Base-by-base conservation (phyloP, 2,888 invertebrate species). In the Itoplectis maculator region DNA sequence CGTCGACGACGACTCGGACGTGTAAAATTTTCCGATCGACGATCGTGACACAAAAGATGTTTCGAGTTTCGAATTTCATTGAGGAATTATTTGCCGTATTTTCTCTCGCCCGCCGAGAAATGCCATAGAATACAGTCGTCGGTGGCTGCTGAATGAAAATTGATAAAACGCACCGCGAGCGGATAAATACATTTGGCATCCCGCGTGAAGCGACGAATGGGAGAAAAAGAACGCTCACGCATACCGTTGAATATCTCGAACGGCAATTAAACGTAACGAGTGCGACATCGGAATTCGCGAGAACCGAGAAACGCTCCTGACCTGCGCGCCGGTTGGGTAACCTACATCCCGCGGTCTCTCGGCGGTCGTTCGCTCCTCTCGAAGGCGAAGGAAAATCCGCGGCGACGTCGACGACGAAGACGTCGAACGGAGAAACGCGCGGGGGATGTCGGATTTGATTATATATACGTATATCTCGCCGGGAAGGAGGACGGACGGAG, bases 401-500 rank as follows among this genome's bases (percentile, higher is more conserved):
- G 51, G 61, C 59, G 66, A 56, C 79, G 61, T 18, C 59, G 56
- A 35, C 47, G 59, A 59, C 47, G 59, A 15, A 11, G 59, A 59
- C 42, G n/a, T n/a, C n/a, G n/a, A n/a, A n/a, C n/a, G n/a, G n/a
- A n/a, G n/a, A n/a, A n/a, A n/a, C n/a, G n/a, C n/a, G 18, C 40
- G 63, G 40, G 61, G 65, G 65, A 65, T 65, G 65, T n/a, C n/a
- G n/a, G n/a, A n/a, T n/a, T n/a, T n/a, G n/a, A n/a, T n/a, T n/a
- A n/a, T n/a, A n/a, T n/a, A n/a, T n/a, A 65, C 45, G 2, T 59
- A n/a, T n/a, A n/a, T 65, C 42, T 20, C 11, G 20, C 65, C 13
- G 65, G 23, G 42, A 65, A 35, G 37, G 37, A 54, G 70, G 47
- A 78, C 76, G 70, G 47, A 78, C 76, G 76, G 80, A 79, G 83